Percentiles rank a stretch among this genome's conserved stretches.
phyloP scores from a whole-genome alignment of 2,113 vertebrate species.

The Lepus timidus region DNA sequence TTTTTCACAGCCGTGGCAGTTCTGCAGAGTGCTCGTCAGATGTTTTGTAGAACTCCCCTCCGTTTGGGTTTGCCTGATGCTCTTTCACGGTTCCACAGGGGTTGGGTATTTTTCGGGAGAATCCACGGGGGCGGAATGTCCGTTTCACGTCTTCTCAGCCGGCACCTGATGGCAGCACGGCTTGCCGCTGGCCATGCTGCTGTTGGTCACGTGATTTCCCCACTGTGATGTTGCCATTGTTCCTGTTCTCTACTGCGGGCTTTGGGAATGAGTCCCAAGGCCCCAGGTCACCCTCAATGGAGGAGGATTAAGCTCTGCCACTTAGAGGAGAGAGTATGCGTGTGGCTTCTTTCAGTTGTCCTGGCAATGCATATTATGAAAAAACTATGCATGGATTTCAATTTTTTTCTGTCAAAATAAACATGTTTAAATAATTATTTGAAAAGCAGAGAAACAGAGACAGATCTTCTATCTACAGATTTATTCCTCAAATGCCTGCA shows the following conservation, averaged over 20 bases:
- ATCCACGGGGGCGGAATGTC: not conserved
- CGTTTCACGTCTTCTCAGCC: not conserved
- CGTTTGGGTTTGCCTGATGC: not conserved
- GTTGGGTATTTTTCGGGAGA: not conserved
- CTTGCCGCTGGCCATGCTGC: too few species aligned
- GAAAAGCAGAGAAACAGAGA: too few species aligned
- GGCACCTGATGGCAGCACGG: fast-evolving
- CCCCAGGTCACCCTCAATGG: not conserved
- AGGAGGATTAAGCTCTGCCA: not conserved
- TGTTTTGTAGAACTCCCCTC: not conserved
- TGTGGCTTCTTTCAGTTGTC: too few species aligned
- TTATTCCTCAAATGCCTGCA: too few species aligned
- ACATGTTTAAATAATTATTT: too few species aligned
- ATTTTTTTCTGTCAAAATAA: too few species aligned
- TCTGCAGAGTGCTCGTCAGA: not conserved
- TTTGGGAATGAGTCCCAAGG: not conserved
- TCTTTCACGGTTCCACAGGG: not conserved
- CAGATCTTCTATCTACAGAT: too few species aligned
- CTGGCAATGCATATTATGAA: too few species aligned
- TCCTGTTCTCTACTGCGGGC: not conserved
- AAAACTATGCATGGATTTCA: too few species aligned
- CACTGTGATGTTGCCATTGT: not conserved
- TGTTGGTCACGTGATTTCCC: not conserved
- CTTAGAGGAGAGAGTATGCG: not conserved
- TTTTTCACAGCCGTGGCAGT: not conserved